Percentiles rank a stretch among this genome's conserved stretches.
These are phyloP conservation scores for Semnornis frantzii DNA, from an alignment of 2,113 vertebrate genomes.

Conservation along the genomic window DNA sequence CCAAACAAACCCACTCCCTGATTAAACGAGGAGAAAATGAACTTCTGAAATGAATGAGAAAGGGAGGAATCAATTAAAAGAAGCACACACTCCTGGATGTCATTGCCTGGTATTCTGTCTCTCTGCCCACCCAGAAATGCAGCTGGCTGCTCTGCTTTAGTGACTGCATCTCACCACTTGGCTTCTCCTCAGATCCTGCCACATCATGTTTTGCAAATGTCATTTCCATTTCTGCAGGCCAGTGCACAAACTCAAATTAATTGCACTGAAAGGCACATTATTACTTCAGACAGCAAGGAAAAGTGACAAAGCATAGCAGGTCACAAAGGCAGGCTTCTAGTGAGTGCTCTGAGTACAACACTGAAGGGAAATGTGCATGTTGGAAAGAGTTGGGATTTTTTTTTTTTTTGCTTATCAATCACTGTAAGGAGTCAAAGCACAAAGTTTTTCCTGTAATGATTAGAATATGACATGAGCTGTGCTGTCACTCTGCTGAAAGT, in stretches of 20 bases:
- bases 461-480: conserved; percentile 20
- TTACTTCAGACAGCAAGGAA: conserved; percentile 82
- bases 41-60: not conserved
- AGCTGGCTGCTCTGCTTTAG: conserved; percentile 55
- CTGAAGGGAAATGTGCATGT: conserved; percentile 56
- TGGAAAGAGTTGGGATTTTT: not conserved
- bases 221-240: conserved; percentile 73
- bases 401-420: conserved; percentile 17
- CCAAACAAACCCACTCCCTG: conserved; percentile 30
- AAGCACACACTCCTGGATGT: not conserved
- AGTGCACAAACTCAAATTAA: conserved; percentile 81
- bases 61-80: conserved; percentile 10
- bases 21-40: conserved; percentile 27
- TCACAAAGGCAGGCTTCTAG: conserved; percentile 57
- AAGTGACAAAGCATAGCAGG: conserved; percentile 79
- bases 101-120: not conserved
- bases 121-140: not conserved
- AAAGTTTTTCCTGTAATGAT: conserved; percentile 47
- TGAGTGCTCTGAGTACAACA: conserved; percentile 42
- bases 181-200: conserved; percentile 63
- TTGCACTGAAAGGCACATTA: conserved; percentile 76
- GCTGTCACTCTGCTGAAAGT: conserved; percentile 19
- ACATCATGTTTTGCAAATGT: conserved; percentile 74
- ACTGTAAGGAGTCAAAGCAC: conserved; percentile 40
- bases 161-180: conserved; percentile 41